Evolutionary conservation across 1,140 invertebrate genomes (phyloP).

Genomic region (Vanessa atalanta): DNA sequence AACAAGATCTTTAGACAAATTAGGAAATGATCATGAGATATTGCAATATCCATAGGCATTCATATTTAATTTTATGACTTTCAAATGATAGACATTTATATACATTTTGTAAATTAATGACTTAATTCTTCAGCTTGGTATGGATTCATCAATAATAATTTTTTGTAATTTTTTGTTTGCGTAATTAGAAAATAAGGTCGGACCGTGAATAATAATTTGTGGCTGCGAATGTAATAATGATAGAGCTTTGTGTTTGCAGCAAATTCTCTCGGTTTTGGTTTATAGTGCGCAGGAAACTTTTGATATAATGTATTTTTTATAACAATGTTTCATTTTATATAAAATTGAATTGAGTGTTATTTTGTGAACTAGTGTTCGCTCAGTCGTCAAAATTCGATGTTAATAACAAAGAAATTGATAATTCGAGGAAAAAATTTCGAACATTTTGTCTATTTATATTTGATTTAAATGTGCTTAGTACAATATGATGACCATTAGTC

Average conservation of each 20-base stretch:
- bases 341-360: not conserved
- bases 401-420: no score
- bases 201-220: not conserved
- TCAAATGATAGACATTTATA: no score
- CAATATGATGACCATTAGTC: no score
- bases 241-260: slow-evolving; percentile 4
- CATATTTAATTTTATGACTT: no score
- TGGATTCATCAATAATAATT: not conserved
- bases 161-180: not conserved
- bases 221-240: not conserved
- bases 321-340: not conserved
- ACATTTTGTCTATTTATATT: no score
- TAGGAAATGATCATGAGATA: no score
- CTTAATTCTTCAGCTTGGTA: not conserved
- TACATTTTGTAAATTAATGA: not conserved
- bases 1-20: not conserved
- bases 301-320: not conserved
- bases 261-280: slow-evolving; percentile 3
- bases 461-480: no score
- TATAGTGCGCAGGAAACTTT: not conserved
- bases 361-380: no score
- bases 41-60: no score
- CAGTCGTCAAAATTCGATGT: no score
- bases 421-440: no score
- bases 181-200: slow-evolving; percentile 1